phyloP scores from a whole-genome alignment of 2,113 vertebrate species.

The Lepisosteus oculatus region DNA sequence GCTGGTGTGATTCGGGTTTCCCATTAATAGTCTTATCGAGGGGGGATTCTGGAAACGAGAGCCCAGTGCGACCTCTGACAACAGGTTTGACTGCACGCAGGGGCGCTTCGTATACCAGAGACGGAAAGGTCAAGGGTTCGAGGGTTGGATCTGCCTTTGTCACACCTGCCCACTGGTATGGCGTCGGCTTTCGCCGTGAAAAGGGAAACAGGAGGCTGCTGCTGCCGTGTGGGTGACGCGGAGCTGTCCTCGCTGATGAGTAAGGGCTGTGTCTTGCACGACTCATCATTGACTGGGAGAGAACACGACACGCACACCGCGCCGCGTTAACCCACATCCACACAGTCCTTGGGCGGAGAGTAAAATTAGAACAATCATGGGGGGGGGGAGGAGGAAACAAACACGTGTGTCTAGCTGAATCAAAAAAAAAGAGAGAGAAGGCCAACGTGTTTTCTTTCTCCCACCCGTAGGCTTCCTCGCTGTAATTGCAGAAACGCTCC shows the following conservation, averaged over 20 bases:
- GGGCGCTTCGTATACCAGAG: not conserved
- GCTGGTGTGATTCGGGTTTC: too few relatives aligned
- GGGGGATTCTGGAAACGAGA: too few relatives aligned
- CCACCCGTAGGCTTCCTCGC: slow-evolving; percentile 43
- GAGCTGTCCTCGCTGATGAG: slow-evolving; percentile 37
- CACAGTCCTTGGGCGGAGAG: slow-evolving; percentile 17
- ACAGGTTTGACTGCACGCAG: slow-evolving; percentile 2
- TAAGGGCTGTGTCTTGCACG: slow-evolving; percentile 43
- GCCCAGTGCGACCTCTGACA: too few relatives aligned
- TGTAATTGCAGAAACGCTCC: slow-evolving; percentile 35
- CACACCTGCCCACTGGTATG: slow-evolving; percentile 5
- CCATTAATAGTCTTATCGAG: too few relatives aligned
- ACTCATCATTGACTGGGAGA: slow-evolving; percentile 45
- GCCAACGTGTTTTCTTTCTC: too few relatives aligned
- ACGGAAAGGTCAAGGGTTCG: slow-evolving; percentile 36
- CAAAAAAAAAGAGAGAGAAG: slow-evolving; percentile 21
- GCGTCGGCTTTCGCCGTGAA: slow-evolving; percentile 12
- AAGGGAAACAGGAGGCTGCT: slow-evolving; percentile 42
- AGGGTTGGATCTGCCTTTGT: slow-evolving; percentile 40
- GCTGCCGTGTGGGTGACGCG: slow-evolving; percentile 38
- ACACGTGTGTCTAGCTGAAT: slow-evolving; percentile 35
- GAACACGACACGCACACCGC: slow-evolving; percentile 35
- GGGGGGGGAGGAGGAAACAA: slow-evolving; percentile 17
- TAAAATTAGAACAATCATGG: slow-evolving; percentile 35
- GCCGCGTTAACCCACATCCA: slow-evolving; percentile 22